Evolutionary conservation across 1,140 invertebrate species (phyloP), one percentile per base, ranked within the genome.

Genomic region (Thaumetopoea pityocampa): DNA sequence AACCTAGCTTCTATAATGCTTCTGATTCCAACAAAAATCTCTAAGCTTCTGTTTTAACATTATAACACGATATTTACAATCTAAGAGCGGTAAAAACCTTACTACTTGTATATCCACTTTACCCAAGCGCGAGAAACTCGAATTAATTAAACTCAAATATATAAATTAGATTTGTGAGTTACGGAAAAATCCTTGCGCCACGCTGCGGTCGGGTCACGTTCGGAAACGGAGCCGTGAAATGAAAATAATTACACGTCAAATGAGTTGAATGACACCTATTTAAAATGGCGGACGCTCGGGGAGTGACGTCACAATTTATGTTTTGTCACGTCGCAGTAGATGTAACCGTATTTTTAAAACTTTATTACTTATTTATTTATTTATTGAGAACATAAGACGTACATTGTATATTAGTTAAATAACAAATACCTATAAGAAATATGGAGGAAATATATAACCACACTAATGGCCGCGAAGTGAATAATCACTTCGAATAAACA

Each of bases 241-340:
- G 53, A 58, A 63, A 66, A 61, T 72, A 67, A 72, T 67, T 68
- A 64, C 51, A 63, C 42, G 58, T 68, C 59, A 67, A 68, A 68
- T 72, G 60, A 65, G 43, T 59, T 55, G 54, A 67, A 70, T 55
- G 64, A 67, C 58, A 45, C 51, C 51, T 62, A 60, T 70, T 70
- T 62, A 56, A 67, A 67, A 60, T 34, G 50, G 41, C 24, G 42
- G 32, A 26, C 32, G 41, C 19, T 16, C 11, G 38, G 12, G 32
- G 8, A 12, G 38, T 50, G 30, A 30, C 41, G 46, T 50, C 40
- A 28, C 30, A 40, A 65, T 52, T 50, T 41, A 64, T 57, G 37
- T 27, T 11, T 33, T 37, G 42, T 60, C 46, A 49, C 19, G 49
- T 17, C 36, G 6, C 23, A 20, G 34, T 6, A 20, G 18, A n/a